These are phyloP conservation scores for Rambutsinella grinnellia DNA, from an alignment of 2,888 invertebrate species.

Conservation along the genomic window DNA sequence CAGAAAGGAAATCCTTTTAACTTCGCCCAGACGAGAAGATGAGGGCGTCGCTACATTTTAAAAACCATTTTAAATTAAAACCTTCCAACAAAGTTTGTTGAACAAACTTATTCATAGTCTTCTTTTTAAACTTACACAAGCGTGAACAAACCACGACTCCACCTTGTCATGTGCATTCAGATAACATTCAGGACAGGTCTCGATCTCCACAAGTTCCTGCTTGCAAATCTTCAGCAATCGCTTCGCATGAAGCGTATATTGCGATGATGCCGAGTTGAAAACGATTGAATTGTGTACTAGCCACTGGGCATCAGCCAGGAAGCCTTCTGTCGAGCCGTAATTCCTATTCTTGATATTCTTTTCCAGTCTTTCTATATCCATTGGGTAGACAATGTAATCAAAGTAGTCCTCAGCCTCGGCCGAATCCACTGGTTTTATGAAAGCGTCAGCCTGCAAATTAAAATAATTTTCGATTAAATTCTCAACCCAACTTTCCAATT, in stretches of 20 bases:
- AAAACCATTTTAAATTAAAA: slow-evolving; percentile 33
- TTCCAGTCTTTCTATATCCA: slow-evolving; percentile 84
- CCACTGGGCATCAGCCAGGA: slow-evolving; percentile 92
- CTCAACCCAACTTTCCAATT: background rate
- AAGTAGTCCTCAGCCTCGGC: slow-evolving; percentile 81
- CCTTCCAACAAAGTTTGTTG: background rate
- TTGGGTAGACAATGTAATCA: slow-evolving; percentile 88
- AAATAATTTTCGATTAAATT: background rate
- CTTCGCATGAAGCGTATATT: slow-evolving; percentile 78
- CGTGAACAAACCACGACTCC: slow-evolving; percentile 91
- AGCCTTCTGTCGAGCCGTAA: slow-evolving; percentile 90
- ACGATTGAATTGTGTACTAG: slow-evolving; percentile 93
- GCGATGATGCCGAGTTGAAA: slow-evolving; percentile 78
- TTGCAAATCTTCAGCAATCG: slow-evolving; percentile 86
- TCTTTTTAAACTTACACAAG: slow-evolving; percentile 81
- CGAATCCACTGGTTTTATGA: slow-evolving; percentile 81
- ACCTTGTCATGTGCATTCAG: slow-evolving; percentile 84
- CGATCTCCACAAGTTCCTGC: slow-evolving; percentile 91
- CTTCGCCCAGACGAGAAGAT: slow-evolving; percentile 95
- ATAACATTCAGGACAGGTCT: slow-evolving; percentile 94
- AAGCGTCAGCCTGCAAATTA: slow-evolving; percentile 80
- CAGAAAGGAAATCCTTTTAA: slow-evolving; percentile 97
- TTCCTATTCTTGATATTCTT: slow-evolving; percentile 80
- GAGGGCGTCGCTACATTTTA: slow-evolving; percentile 81
- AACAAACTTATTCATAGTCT: slow-evolving; percentile 4